These are phyloP conservation scores for Conistra vaccinii DNA, from an alignment of 2,888 invertebrate species.

Conservation along the genomic window DNA sequence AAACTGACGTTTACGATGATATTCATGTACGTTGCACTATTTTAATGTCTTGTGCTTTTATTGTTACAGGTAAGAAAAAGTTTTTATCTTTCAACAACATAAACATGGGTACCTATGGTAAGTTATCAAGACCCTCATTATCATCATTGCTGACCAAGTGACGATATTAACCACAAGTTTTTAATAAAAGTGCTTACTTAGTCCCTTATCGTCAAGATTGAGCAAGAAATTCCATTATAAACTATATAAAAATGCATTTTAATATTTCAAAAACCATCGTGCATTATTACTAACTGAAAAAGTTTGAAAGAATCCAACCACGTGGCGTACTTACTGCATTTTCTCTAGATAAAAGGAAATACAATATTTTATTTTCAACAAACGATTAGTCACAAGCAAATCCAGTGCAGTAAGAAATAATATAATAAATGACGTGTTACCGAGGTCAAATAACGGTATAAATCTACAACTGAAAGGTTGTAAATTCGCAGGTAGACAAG, in stretches of 20 bases:
- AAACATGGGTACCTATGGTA: not conserved
- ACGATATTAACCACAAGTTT: not conserved
- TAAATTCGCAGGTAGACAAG: slow-evolving; percentile 29
- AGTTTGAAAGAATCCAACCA: not conserved
- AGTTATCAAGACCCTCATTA: not conserved
- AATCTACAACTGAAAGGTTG: slow-evolving; percentile 31
- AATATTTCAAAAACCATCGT: not conserved
- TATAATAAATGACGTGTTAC: slow-evolving; percentile 7
- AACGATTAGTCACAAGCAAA: slow-evolving; percentile 40
- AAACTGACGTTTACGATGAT: not conserved
- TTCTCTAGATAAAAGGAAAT: not conserved
- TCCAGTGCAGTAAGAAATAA: slow-evolving; percentile 20
- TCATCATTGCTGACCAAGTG: not conserved
- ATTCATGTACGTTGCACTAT: slow-evolving; percentile 5
- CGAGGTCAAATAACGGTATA: slow-evolving; percentile 48
- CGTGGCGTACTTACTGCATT: not conserved
- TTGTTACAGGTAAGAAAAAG: slow-evolving; percentile 54
- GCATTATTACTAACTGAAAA: not conserved
- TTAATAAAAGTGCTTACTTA: not conserved
- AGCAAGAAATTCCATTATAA: not conserved
- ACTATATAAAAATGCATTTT: not conserved
- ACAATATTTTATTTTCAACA: slow-evolving; percentile 18
- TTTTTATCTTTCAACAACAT: not conserved
- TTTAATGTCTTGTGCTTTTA: slow-evolving; percentile 20
- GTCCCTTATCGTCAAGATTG: not conserved